phyloP scores from a whole-genome alignment of 2,113 vertebrate species.

The Colaptes auratus region DNA sequence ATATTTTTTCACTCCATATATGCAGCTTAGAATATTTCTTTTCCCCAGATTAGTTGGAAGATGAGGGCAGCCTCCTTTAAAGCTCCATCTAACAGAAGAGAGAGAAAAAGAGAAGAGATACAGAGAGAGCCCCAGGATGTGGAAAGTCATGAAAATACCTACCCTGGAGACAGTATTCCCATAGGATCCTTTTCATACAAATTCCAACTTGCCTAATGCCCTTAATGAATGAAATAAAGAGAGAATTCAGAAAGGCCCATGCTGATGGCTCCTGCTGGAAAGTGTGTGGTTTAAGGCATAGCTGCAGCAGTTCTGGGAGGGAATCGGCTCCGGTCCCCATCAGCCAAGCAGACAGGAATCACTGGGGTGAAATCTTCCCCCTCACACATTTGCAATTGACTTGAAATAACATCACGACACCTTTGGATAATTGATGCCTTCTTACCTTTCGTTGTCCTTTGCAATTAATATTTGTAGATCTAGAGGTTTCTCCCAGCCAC shows the following conservation, averaged over 20 bases:
- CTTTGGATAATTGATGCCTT: conserved; percentile 76
- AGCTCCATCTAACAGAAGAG: conserved; percentile 52
- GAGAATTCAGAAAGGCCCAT: conserved; percentile 73
- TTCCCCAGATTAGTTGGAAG: conserved; percentile 46
- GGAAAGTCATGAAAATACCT: conserved; percentile 63
- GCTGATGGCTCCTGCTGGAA: conserved; percentile 72
- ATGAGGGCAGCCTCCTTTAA: conserved; percentile 65
- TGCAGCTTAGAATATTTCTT: conserved; percentile 36
- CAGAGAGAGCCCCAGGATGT: conserved; percentile 55
- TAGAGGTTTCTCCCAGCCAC: conserved; percentile 73
- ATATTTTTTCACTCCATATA: conserved; percentile 31
- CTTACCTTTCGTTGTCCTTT: conserved; percentile 82
- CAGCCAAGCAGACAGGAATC: conserved; percentile 77
- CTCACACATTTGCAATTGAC: conserved; percentile 70
- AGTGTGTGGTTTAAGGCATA: conserved; percentile 75
- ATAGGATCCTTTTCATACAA: conserved; percentile 61
- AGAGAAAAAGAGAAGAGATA: conserved; percentile 37
- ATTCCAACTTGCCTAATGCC: conserved; percentile 63
- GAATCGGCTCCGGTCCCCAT: conserved; percentile 67
- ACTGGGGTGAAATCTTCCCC: conserved; percentile 73
- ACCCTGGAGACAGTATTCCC: conserved; percentile 70
- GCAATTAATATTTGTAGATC: conserved; percentile 79
- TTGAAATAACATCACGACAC: conserved; percentile 73
- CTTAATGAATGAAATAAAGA: conserved; percentile 73
- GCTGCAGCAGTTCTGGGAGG: conserved; percentile 72